Base-by-base conservation (phyloP, 2,888 invertebrate genomes). In the Shargacucullia verbasci region DNA sequence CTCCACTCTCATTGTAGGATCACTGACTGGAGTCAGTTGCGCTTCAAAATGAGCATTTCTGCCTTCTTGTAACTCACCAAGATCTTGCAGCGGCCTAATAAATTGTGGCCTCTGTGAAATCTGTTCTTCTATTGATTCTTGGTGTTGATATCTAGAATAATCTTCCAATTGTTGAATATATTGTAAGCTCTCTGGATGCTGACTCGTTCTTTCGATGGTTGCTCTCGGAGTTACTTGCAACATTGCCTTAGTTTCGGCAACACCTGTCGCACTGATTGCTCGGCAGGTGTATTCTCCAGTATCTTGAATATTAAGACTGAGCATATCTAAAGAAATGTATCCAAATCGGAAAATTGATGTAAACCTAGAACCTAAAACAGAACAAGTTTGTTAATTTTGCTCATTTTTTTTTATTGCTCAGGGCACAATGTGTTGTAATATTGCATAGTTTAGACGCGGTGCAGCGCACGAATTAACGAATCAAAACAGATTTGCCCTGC, bases 261-360 rank as follows among this genome's bases (percentile, higher is more conserved):
- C 95, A 81, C 99, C 99, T 39, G 98, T 96, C 41, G 97, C 96
- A 87, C 98, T 98, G 35, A 96, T 95, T 43, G 98, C 98, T 69
- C 98, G 96, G 89, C 98, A 98, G 69, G 97, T 96, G 84, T 98
- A 98, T 91, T 98, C 98, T 58, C 98, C 99, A 80, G 96, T 96
- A 85, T 99, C 99, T 83, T 97, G 96, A 68, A 96, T 93, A 73
- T 97, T 96, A 58, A 98, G 95, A 92, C 97, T 97, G 78, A 99
- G 95, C 85, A 99, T 95, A 87, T 99, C 98, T 78, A 99, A 95
- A 75, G 99, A 98, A 81, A 99, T 99, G 87, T 98, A 99, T 79
- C 99, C 99, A 94, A 99, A 99, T 87, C 99, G 98, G 94, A 99
- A 98, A 84, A 98, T 97, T 70, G 98, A 97, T 83, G 98, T 98